These are phyloP conservation scores for Cerastoderma edule DNA, from an alignment of 2,888 invertebrate genomes.

Conservation along the genomic window DNA sequence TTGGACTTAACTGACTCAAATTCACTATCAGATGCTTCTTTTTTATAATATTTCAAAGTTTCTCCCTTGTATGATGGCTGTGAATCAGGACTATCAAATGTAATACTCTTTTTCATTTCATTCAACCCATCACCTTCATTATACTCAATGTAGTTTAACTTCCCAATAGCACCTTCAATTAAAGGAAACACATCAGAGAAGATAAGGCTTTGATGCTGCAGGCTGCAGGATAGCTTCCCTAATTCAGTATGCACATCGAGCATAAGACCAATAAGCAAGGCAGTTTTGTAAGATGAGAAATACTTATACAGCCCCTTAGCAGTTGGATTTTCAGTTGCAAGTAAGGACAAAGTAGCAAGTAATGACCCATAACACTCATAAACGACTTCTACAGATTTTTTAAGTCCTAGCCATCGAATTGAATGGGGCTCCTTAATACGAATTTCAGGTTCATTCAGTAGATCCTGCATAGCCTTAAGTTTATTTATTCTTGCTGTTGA, in stretches of 20 bases:
- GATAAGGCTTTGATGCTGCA: too few species aligned
- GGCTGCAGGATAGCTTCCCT: too few species aligned
- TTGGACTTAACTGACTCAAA: too few species aligned
- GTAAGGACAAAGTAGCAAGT: slow-evolving; percentile 28
- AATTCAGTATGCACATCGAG: slow-evolving; percentile 38
- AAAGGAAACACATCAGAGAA: too few species aligned
- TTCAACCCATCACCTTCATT: too few species aligned
- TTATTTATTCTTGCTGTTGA: slow-evolving; percentile 20
- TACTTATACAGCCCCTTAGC: slow-evolving; percentile 30
- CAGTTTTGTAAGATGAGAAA: slow-evolving; percentile 33
- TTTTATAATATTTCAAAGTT: too few species aligned
- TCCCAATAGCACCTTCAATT: too few species aligned
- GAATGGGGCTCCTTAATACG: slow-evolving; percentile 39
- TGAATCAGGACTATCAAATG: too few species aligned
- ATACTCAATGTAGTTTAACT: too few species aligned
- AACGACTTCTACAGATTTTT: slow-evolving; percentile 34
- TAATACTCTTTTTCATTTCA: too few species aligned
- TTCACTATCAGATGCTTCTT: too few species aligned
- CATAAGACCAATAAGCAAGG: slow-evolving; percentile 1
- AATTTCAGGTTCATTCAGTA: slow-evolving; percentile 41
- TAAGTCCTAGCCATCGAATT: slow-evolving; percentile 37
- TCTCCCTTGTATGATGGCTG: too few species aligned
- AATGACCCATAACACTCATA: slow-evolving; percentile 29
- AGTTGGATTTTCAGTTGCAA: slow-evolving; percentile 33
- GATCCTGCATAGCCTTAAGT: slow-evolving; percentile 33